Evolutionary conservation across 2,888 invertebrate species (phyloP).

Genomic region (Cephus rjabovi): DNA sequence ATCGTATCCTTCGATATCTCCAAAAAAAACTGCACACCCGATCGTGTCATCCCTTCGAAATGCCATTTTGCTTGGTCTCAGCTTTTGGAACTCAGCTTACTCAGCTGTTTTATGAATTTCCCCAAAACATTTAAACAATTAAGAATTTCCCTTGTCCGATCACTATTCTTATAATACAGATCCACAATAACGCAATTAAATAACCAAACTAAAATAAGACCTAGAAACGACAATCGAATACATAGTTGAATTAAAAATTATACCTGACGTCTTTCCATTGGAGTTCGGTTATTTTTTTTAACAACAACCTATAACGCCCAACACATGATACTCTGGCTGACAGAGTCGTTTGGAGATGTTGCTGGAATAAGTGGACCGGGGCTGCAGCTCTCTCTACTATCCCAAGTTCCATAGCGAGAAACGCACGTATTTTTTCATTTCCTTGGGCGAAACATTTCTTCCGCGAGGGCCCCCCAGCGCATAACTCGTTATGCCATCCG

Average conservation of each 20-base stretch:
- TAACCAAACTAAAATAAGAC: background rate
- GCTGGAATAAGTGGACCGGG: background rate
- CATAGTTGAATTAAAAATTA: background rate
- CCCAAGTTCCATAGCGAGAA: background rate
- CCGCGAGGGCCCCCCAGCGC: slow-evolving; percentile 25
- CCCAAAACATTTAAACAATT: background rate
- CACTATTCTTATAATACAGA: background rate
- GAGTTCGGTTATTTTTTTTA: background rate
- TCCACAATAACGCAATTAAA: background rate
- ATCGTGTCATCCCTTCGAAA: slow-evolving; percentile 14
- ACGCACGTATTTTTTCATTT: slow-evolving; percentile 16
- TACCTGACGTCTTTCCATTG: background rate
- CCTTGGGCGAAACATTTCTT: slow-evolving; percentile 18
- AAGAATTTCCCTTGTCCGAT: background rate
- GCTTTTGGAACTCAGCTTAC: slow-evolving; percentile 15
- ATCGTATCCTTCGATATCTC: slow-evolving; percentile 36
- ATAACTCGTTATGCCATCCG: slow-evolving; percentile 31
- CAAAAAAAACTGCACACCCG: slow-evolving; percentile 37
- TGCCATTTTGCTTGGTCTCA: slow-evolving; percentile 21
- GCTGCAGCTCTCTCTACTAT: background rate
- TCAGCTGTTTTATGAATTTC: background rate
- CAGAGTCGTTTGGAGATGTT: background rate
- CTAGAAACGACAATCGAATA: background rate
- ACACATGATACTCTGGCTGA: background rate
- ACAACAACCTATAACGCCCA: background rate